Evolutionary conservation across 2,113 vertebrate genomes (phyloP), one percentile per base, ranked within the genome.

Genomic region (Thomomys bottae): DNA sequence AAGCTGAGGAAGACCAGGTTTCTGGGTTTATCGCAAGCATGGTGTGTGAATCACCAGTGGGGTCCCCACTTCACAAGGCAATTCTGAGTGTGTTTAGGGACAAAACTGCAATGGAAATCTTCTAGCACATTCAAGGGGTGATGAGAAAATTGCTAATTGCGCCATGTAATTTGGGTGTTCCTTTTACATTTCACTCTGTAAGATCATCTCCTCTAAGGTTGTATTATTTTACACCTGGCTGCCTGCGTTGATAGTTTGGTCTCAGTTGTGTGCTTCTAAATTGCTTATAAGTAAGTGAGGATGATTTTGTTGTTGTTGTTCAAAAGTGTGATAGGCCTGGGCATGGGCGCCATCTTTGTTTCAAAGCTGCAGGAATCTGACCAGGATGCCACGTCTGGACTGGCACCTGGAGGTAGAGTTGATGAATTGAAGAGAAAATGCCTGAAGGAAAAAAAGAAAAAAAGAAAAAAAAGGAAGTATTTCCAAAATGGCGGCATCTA

Each of bases 401-500:
- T 92, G 82, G 85, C 95, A 49, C 92, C 95, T 89, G 34, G 26
- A 72, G 93, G 79, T 18, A 64, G 14, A 0, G 1, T 3, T 3
- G n/a, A 45, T 28, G 86, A 90, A 95, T 95, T 96, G 90, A 86
- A 95, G 88, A 71, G 54, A 92, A 94, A 95, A 67, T 76, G 5
- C 81, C 18, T 38, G 71, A 24, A 15, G 10, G n/a, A n/a, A n/a
- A n/a, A n/a, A n/a, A n/a, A n/a, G n/a, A n/a, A n/a, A n/a, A n/a
- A n/a, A n/a, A n/a, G n/a, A n/a, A n/a, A n/a, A 34, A 66, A 61
- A 32, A 12, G 32, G 2, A 36, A 34, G 0, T 67, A 63, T 26
- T 18, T 77, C n/a, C 34, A 17, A 36, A 10, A 77, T 36, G 59
- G 34, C 8, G 2, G 49, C 49, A 12, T 54, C 49, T 54, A 17